These are phyloP conservation scores for Trinorchestia longiramus DNA, from an alignment of 1,140 invertebrate genomes.

Conservation along the genomic window DNA sequence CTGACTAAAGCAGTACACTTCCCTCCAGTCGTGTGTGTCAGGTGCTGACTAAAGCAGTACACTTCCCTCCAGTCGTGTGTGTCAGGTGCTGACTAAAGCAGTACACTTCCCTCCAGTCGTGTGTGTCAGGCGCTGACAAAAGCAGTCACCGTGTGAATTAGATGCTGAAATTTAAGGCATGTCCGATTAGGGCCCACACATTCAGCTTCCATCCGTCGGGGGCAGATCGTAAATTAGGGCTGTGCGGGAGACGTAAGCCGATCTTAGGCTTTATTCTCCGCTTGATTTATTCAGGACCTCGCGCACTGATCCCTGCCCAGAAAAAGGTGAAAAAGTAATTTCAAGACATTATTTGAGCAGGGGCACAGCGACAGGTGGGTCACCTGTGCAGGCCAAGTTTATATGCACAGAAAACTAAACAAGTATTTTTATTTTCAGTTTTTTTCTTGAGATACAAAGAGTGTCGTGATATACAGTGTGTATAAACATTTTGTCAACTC, in stretches of 20 bases:
- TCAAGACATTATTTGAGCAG: not conserved
- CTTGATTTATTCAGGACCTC: conserved; percentile 39
- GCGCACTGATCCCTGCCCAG: not conserved
- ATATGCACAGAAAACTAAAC: too few relatives aligned
- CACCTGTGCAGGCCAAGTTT: not conserved
- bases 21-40: not conserved
- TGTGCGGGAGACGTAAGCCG: too few relatives aligned
- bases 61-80: conserved; percentile 16
- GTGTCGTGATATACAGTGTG: too few relatives aligned
- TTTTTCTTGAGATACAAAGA: too few relatives aligned
- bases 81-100: too few relatives aligned
- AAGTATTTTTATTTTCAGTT: too few relatives aligned
- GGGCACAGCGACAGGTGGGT: not conserved
- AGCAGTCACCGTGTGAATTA: not conserved
- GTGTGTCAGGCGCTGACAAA: too few relatives aligned
- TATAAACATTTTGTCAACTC: too few relatives aligned
- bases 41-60: not conserved
- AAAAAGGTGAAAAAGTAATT: conserved; percentile 3
- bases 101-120: too few relatives aligned
- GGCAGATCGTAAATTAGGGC: conserved; percentile 17
- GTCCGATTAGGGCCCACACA: not conserved
- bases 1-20: not conserved
- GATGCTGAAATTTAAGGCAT: not conserved
- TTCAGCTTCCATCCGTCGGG: not conserved
- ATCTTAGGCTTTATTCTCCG: conserved; percentile 27